Evolutionary conservation across 64 coral and sea anemone species (phyloP).

Genomic region (Porites australiensis): DNA sequence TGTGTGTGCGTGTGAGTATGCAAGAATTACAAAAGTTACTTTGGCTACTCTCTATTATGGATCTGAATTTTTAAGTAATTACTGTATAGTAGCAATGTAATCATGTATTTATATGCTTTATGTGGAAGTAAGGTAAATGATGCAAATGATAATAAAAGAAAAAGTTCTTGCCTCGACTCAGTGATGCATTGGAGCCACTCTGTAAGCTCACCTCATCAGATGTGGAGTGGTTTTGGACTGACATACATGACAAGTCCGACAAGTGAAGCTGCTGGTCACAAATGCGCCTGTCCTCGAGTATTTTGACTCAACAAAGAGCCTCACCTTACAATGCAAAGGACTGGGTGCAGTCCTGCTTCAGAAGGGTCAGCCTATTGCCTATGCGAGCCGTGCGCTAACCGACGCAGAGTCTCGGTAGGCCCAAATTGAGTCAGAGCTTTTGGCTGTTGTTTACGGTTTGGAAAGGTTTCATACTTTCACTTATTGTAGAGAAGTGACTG

Average conservation of each 20-base stretch:
- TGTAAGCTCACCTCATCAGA: background rate
- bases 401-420: background rate
- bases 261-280: background rate
- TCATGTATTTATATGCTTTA: too few relatives aligned
- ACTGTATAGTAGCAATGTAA: too few relatives aligned
- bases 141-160: too few relatives aligned
- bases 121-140: too few relatives aligned
- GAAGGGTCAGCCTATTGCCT: background rate
- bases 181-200: slow-evolving; percentile 7
- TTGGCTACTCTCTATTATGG: too few relatives aligned
- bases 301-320: background rate
- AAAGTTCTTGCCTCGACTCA: slow-evolving; percentile 8
- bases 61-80: too few relatives aligned
- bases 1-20: too few relatives aligned
- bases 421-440: background rate
- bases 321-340: background rate
- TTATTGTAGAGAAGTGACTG: background rate
- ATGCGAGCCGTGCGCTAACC: background rate
- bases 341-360: background rate
- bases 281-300: background rate
- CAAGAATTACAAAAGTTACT: too few relatives aligned
- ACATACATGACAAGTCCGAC: background rate
- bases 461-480: slow-evolving; percentile 3
- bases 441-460: background rate
- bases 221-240: background rate